A percentile compares a stretch with the other conserved stretches of the same genome.
phyloP scores from a whole-genome alignment of 2,888 invertebrate genomes.

The Tetramorium bicarinatum region DNA sequence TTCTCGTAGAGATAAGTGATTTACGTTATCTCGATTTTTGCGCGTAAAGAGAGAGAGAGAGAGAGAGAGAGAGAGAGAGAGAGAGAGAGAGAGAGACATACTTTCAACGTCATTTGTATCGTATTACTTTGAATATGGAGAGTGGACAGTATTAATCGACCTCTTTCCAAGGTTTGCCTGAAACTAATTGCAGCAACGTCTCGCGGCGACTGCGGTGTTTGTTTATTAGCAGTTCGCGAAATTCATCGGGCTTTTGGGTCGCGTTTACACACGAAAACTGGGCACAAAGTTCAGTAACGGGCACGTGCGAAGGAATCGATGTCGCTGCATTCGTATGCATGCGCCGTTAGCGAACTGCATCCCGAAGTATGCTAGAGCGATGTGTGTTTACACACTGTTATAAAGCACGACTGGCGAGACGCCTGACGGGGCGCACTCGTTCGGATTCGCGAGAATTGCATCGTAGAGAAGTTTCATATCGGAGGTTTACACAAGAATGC shows the following conservation, averaged over 20 bases:
- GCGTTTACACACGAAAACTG: constrained; percentile 46
- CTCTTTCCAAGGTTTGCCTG: neutral
- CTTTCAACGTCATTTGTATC: neutral
- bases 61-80: too few relatives aligned
- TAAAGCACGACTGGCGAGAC: constrained; percentile 25
- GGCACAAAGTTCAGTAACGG: constrained; percentile 61
- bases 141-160: constrained; percentile 12
- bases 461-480: constrained; percentile 5
- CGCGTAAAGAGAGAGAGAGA: neutral
- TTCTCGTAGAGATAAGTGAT: neutral
- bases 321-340: constrained; percentile 56
- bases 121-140: neutral
- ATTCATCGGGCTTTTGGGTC: constrained; percentile 21
- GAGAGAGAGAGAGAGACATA: neutral
- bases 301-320: constrained; percentile 58
- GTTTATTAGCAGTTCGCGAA: constrained; percentile 37
- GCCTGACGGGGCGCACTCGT: constrained; percentile 11
- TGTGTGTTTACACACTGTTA: constrained; percentile 52
- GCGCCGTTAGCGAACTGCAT: constrained; percentile 13
- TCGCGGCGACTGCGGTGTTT: constrained; percentile 24
- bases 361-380: neutral
- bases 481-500: neutral
- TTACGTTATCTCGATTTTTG: neutral
- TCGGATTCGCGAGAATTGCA: constrained; percentile 11
- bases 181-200: constrained; percentile 26